Percentiles rank a stretch among this genome's conserved stretches.
Conservation (phyloP, 2,797 vertebrate species). For the Cyclura pinguis region DNA sequence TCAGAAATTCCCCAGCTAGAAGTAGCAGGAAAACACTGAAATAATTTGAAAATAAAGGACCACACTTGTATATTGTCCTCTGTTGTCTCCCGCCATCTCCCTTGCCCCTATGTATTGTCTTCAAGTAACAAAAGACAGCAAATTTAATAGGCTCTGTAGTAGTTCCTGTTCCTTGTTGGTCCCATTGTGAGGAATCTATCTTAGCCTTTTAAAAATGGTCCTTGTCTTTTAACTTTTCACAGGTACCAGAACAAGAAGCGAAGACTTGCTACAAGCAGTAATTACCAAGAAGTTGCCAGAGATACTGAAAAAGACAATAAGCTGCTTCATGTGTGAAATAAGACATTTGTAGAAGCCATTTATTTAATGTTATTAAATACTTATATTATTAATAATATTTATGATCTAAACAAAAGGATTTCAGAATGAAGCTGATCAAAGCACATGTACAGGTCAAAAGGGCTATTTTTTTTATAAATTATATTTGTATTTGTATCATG, state of each 20-base stretch:
- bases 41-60: not conserved
- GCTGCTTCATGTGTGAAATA: slow-evolving; percentile 59
- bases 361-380: slow-evolving; percentile 64
- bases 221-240: slow-evolving; percentile 23
- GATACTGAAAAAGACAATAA: slow-evolving; percentile 50
- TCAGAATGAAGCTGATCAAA: slow-evolving; percentile 63
- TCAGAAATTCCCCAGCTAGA: not conserved
- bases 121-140: not conserved
- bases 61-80: not conserved
- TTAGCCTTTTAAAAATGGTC: not conserved
- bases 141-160: not conserved
- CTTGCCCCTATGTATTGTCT: not conserved
- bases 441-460: slow-evolving; percentile 70
- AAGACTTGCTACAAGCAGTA: slow-evolving; percentile 60
- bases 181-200: not conserved
- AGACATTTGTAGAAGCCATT: not conserved
- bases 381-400: slow-evolving; percentile 81
- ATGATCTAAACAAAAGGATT: slow-evolving; percentile 62
- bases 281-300: slow-evolving; percentile 78
- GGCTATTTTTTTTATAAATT: slow-evolving; percentile 37
- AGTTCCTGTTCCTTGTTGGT: too few species aligned
- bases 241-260: slow-evolving; percentile 78
- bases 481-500: slow-evolving; percentile 71
- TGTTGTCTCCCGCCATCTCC: not conserved
- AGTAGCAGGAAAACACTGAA: not conserved